Percentiles rank a stretch among this genome's conserved stretches.
phyloP scores from a whole-genome alignment of 2,888 invertebrate species.

The Rhodophaea formosa region DNA sequence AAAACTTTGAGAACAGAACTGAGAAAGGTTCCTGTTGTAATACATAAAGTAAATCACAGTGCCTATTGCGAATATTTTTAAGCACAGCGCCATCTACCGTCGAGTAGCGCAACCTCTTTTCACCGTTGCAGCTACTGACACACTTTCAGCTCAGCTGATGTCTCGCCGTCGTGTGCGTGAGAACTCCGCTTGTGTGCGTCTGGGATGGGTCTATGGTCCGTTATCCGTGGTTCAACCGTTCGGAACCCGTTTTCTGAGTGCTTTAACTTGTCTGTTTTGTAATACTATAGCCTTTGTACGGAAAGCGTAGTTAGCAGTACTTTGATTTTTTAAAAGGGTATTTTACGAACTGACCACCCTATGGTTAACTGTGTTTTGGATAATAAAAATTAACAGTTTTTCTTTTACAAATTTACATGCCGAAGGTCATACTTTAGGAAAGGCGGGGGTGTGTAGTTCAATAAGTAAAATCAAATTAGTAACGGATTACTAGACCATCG shows the following conservation, averaged over 20 bases:
- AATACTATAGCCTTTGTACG: constrained; percentile 20
- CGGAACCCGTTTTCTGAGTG: constrained; percentile 42
- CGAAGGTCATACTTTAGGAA: too few relatives aligned
- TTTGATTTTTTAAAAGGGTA: constrained; percentile 7
- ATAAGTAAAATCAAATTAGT: too few relatives aligned
- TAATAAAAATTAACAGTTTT: too few relatives aligned
- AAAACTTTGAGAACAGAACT: too few relatives aligned
- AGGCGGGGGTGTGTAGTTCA: too few relatives aligned
- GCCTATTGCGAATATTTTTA: background rate
- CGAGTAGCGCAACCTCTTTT: constrained; percentile 56
- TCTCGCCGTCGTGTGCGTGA: constrained; percentile 42
- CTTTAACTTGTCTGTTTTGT: constrained; percentile 38
- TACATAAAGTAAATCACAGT: too few relatives aligned
- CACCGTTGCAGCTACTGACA: constrained; percentile 66
- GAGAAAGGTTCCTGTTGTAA: too few relatives aligned
- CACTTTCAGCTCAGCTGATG: constrained; percentile 73
- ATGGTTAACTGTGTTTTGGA: too few relatives aligned
- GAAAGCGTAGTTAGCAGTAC: constrained; percentile 20
- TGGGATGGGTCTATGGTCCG: constrained; percentile 62
- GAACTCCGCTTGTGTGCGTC: constrained; percentile 39
- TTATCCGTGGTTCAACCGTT: constrained; percentile 45
- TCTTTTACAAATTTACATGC: too few relatives aligned
- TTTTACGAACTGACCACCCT: too few relatives aligned
- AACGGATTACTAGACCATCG: too few relatives aligned
- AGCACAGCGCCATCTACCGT: constrained; percentile 58